A percentile compares a stretch with the other conserved stretches of the same genome.
phyloP scores from a whole-genome alignment of 1,140 invertebrate species.

The Pollicipes pollicipes region DNA sequence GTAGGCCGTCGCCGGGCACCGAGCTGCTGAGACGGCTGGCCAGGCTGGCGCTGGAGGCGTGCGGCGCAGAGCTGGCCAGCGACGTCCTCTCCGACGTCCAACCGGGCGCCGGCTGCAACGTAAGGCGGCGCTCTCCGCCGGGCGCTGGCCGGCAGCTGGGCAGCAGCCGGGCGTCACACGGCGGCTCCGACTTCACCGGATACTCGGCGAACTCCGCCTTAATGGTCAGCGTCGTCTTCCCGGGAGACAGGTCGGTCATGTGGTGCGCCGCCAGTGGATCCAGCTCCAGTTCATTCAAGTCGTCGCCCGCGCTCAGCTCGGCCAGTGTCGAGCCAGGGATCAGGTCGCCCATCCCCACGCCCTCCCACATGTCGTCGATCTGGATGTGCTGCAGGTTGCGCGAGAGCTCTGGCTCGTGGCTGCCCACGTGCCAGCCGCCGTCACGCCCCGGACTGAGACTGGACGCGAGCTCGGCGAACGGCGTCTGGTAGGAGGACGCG shows the following conservation, averaged over 20 bases:
- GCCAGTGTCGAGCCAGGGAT: neutral
- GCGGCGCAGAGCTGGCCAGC: neutral
- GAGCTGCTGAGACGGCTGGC: neutral
- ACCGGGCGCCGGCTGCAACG: neutral
- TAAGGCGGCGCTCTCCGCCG: neutral
- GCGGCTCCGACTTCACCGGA: neutral
- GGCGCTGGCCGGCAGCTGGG: neutral
- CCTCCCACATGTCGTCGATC: constrained; percentile 2
- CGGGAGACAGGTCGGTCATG: too few relatives aligned
- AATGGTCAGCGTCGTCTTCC: neutral
- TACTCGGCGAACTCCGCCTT: neutral
- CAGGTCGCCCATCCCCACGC: neutral
- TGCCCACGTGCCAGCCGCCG: neutral
- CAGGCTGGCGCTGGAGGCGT: neutral
- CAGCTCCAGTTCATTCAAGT: neutral
- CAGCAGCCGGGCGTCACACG: neutral
- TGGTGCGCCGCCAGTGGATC: neutral
- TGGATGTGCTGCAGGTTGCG: neutral
- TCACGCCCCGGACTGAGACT: neutral
- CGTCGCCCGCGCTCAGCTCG: neutral
- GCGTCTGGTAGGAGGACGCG: neutral
- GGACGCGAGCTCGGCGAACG: neutral
- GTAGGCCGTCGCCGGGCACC: neutral
- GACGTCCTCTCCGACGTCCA: neutral
- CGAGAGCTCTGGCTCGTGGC: neutral